These are phyloP conservation scores for Mythimna lalbum DNA, from an alignment of 2,888 invertebrate species.

Conservation along the genomic window DNA sequence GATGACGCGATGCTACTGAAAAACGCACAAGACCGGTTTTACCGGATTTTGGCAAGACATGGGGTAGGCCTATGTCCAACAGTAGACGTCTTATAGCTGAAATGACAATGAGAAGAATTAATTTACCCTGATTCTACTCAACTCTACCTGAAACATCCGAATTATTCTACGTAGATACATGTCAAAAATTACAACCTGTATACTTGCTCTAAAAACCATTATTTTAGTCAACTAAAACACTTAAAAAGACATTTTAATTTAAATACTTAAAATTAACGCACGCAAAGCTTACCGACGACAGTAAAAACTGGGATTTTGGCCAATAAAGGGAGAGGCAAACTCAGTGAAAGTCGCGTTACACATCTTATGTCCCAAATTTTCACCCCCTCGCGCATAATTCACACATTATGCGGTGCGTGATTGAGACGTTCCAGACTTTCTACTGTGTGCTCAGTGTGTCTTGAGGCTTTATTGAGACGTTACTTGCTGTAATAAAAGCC, in stretches of 20 bases:
- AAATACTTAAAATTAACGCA: slow-evolving; percentile 27
- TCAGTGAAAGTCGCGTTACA: slow-evolving; percentile 75
- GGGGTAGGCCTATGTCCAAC: too few relatives aligned
- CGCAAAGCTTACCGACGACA: slow-evolving; percentile 3
- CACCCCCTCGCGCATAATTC: slow-evolving; percentile 80
- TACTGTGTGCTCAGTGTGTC: slow-evolving; percentile 10
- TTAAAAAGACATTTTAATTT: slow-evolving; percentile 1
- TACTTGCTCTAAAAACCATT: background rate
- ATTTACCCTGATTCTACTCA: background rate
- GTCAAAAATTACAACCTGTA: background rate
- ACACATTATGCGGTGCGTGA: slow-evolving; percentile 75
- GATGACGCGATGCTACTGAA: too few relatives aligned
- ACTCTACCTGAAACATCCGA: background rate
- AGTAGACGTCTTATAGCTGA: too few relatives aligned
- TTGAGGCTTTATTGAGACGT: slow-evolving; percentile 4
- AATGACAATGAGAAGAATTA: too few relatives aligned
- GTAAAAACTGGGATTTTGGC: slow-evolving; percentile 76
- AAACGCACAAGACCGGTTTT: too few relatives aligned
- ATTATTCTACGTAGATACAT: background rate
- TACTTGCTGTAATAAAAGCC: background rate
- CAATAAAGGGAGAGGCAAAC: slow-evolving; percentile 77
- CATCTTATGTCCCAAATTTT: slow-evolving; percentile 77
- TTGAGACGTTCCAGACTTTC: slow-evolving; percentile 69
- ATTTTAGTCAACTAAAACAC: background rate
- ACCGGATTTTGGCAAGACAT: too few relatives aligned